Evolutionary conservation across 2,888 invertebrate species (phyloP), one percentile per base, ranked within the genome.

Genomic region (Mesorhabditis spiculigera): DNA sequence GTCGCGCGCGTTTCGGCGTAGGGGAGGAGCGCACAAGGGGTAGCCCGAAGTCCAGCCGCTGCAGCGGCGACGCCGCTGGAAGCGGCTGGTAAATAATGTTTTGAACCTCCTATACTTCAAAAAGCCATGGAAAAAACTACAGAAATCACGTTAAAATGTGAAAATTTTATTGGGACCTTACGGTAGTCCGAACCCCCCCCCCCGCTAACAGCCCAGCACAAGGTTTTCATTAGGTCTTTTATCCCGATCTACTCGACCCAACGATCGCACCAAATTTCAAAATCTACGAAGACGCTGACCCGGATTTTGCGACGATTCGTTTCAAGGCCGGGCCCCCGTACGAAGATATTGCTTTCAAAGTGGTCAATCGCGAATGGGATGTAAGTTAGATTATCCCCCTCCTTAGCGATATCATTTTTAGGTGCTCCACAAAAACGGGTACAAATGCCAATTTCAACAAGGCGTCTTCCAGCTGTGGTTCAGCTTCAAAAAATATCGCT

Each of bases 381-480:
- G 77, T 78, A 42, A 73, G 73, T 68, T 68, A 71, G 67, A 76
- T 78, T 64, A 42, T 45, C 5, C 70, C n/a, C 75, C 10, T 45
- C 4, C 41, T 63, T 4, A n/a, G 10, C 3, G 3, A 63, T 28
- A n/a, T 28, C 6, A 3, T 95, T 0, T 65, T 68, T 63, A 68
- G 71, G 63, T 63, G n/a, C 71, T 74, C 61, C 95, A 96, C 88
- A 96, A 96, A 87, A 90, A 95, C 76, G 97, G 98, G 43, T 99
- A 97, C 87, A 90, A 96, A 67, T 97, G 97, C 86, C 98, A 99
- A 88, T 99, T 99, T 89, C 95, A 96, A 87, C 98, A 99, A 88
- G 97, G 97, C 86, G 97, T 98, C 81, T 97, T 99, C 87, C 98
- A 99, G 87, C 89, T 99, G 58, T 99, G 98, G 97, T 99, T 98